Evolutionary conservation across 1,140 invertebrate species (phyloP).

Genomic region (Megathymus violae): DNA sequence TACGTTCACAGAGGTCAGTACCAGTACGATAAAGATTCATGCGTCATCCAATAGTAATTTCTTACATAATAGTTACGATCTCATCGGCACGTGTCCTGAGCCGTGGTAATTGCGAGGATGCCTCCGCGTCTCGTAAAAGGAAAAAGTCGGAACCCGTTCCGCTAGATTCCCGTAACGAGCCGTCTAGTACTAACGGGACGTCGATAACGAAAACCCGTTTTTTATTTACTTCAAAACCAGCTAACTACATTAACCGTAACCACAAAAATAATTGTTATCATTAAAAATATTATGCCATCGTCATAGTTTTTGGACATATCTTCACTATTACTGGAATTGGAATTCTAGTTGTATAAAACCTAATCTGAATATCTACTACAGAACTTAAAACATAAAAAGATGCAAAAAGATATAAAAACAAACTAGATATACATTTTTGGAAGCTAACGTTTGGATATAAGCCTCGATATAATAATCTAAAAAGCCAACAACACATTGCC

Average conservation of each 20-base stretch:
- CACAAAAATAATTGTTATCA: no score
- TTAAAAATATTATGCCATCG: no score
- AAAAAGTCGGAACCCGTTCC: slow-evolving; percentile 67
- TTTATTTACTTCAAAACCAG: neutral
- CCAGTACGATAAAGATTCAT: slow-evolving; percentile 36
- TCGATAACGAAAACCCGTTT: slow-evolving; percentile 29
- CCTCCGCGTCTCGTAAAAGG: slow-evolving; percentile 62
- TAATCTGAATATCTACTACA: no score
- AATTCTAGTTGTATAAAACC: no score
- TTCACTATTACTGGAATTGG: no score
- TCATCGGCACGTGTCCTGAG: slow-evolving; percentile 42
- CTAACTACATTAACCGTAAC: neutral
- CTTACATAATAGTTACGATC: slow-evolving; percentile 19
- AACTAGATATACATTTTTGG: no score
- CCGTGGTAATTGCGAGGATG: slow-evolving; percentile 64
- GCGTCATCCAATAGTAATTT: slow-evolving; percentile 40
- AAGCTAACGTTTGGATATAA: no score
- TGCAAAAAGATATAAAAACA: no score
- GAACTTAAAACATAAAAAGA: no score
- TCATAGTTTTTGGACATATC: no score
- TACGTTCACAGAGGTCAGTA: slow-evolving; percentile 23
- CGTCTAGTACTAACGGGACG: slow-evolving; percentile 51
- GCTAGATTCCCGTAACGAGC: slow-evolving; percentile 70
- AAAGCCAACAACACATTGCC: neutral
- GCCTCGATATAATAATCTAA: neutral